Evolutionary conservation across 1,140 invertebrate genomes (phyloP).

Genomic region (Drosophila pseudoananassae): DNA sequence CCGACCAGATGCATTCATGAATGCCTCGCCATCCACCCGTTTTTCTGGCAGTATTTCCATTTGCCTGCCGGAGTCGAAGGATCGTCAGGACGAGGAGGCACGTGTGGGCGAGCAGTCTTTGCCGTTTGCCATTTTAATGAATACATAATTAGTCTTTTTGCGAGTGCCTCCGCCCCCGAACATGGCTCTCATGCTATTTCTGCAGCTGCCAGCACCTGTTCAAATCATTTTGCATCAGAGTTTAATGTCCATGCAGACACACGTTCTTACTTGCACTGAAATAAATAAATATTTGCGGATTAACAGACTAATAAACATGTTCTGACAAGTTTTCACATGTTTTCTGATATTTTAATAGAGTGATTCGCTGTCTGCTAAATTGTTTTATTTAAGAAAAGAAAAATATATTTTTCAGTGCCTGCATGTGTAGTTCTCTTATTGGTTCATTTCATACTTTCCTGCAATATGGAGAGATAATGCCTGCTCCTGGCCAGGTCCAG

Average conservation of each 20-base stretch:
- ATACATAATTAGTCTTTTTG: constrained; percentile 81
- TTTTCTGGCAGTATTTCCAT: constrained; percentile 18
- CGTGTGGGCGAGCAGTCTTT: constrained; percentile 24
- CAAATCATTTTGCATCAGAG: constrained; percentile 51
- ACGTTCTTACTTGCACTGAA: constrained; percentile 26
- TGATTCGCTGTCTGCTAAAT: background rate
- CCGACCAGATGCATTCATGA: constrained; percentile 42
- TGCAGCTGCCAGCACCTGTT: constrained; percentile 43
- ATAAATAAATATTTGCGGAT: background rate
- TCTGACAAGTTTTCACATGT: no score
- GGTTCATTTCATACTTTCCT: constrained; percentile 64
- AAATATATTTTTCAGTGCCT: constrained; percentile 14
- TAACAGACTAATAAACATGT: no score
- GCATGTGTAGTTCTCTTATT: constrained; percentile 56
- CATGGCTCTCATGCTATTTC: background rate
- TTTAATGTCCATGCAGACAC: constrained; percentile 55
- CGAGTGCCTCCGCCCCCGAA: constrained; percentile 36
- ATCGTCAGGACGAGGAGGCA: constrained; percentile 3
- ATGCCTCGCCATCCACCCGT: constrained; percentile 7
- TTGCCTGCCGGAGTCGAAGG: constrained; percentile 13
- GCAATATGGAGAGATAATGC: constrained; percentile 78
- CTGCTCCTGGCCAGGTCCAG: constrained; percentile 38
- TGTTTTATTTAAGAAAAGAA: background rate
- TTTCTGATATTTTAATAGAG: no score
- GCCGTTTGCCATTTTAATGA: constrained; percentile 77